These are phyloP conservation scores for Mantis religiosa DNA, from an alignment of 2,888 invertebrate genomes.

Conservation along the genomic window DNA sequence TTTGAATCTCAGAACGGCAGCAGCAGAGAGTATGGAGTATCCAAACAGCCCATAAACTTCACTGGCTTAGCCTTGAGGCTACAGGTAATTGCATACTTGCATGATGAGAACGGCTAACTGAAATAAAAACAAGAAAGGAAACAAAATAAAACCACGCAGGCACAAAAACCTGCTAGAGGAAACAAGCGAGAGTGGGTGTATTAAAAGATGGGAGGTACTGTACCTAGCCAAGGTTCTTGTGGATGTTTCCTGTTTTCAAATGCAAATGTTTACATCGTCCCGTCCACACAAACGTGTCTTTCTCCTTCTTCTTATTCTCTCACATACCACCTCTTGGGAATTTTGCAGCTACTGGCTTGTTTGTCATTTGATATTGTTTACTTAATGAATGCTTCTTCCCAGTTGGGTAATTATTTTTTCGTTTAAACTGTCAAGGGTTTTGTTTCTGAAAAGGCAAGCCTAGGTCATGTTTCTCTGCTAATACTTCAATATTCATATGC, in stretches of 20 bases:
- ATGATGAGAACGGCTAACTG: background rate
- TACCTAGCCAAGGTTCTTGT: background rate
- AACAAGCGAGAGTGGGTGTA: background rate
- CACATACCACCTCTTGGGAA: background rate
- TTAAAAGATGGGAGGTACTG: background rate
- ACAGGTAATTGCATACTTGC: background rate
- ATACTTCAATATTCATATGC: too few relatives aligned
- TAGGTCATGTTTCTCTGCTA: too few relatives aligned
- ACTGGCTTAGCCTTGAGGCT: background rate
- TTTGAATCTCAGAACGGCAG: background rate
- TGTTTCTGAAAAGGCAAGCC: too few relatives aligned
- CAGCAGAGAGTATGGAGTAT: background rate
- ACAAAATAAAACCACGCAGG: background rate
- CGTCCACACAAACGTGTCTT: background rate
- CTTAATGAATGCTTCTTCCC: too few relatives aligned
- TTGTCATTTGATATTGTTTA: background rate
- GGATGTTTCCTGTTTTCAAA: background rate
- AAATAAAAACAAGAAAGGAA: background rate
- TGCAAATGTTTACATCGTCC: background rate
- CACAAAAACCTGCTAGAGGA: background rate
- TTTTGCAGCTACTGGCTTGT: background rate
- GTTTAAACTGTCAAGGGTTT: too few relatives aligned
- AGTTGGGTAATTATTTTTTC: too few relatives aligned
- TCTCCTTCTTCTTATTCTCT: background rate
- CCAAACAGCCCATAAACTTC: background rate